Percentiles rank a stretch among this genome's conserved stretches.
Evolutionary conservation across 2,888 invertebrate genomes (phyloP).

Genomic region (Vanessa cardui): DNA sequence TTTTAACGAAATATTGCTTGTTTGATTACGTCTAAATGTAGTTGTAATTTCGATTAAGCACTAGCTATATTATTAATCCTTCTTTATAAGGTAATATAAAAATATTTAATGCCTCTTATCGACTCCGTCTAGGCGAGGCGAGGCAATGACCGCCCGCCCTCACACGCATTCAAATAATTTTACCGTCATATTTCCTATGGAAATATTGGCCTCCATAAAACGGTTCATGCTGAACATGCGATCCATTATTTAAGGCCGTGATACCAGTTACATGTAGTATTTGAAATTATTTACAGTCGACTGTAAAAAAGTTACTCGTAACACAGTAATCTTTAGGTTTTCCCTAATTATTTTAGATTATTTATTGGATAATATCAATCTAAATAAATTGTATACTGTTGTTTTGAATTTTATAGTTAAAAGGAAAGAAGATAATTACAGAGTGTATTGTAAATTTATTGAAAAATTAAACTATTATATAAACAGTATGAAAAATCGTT

Average conservation of each 20-base stretch:
- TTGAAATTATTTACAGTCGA: slow-evolving; percentile 29
- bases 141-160: slow-evolving; percentile 55
- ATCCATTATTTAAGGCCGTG: slow-evolving; percentile 57
- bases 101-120: slow-evolving; percentile 38
- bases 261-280: slow-evolving; percentile 42
- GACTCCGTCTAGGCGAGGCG: slow-evolving; percentile 41
- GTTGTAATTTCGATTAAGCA: slow-evolving; percentile 6
- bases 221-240: slow-evolving; percentile 56
- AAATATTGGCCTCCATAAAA: slow-evolving; percentile 56
- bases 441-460: not conserved
- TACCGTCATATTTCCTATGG: slow-evolving; percentile 50
- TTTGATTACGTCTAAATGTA: slow-evolving; percentile 6
- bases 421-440: not conserved
- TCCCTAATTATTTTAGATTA: not conserved
- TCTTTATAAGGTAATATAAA: slow-evolving; percentile 25
- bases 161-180: slow-evolving; percentile 52
- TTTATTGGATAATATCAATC: not conserved
- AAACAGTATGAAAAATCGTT: not conserved
- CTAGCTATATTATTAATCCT: slow-evolving; percentile 7
- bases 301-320: slow-evolving; percentile 21
- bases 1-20: slow-evolving; percentile 11
- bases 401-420: no score
- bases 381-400: not conserved
- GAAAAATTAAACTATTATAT: not conserved
- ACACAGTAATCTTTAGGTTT: slow-evolving; percentile 11